Percentiles rank a stretch among this genome's conserved stretches.
These are phyloP conservation scores for Oxyteleia sp. DNA, from an alignment of 2,888 invertebrate species.

Conservation along the genomic window DNA sequence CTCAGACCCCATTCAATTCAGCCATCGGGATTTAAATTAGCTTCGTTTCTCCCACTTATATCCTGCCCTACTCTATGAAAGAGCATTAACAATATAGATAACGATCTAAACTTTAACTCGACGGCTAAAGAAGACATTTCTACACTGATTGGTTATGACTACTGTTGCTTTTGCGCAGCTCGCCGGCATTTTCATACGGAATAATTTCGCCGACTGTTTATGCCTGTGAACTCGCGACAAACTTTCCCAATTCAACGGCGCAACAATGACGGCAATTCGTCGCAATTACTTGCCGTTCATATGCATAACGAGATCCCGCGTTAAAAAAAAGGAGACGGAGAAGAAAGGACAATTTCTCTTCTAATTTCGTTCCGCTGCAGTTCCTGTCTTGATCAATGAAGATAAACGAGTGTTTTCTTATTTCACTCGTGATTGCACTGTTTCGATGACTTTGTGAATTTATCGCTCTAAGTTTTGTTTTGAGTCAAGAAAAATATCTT, in stretches of 20 bases:
- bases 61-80: slow-evolving; percentile 59
- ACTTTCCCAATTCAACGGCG: slow-evolving; percentile 40
- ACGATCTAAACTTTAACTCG: slow-evolving; percentile 71
- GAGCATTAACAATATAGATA: slow-evolving; percentile 72
- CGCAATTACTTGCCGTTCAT: slow-evolving; percentile 62
- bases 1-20: slow-evolving; percentile 59
- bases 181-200: slow-evolving; percentile 58
- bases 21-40: slow-evolving; percentile 72
- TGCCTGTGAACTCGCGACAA: slow-evolving; percentile 33
- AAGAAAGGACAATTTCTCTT: slow-evolving; percentile 4
- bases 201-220: slow-evolving; percentile 60
- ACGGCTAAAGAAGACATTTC: slow-evolving; percentile 67
- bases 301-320: slow-evolving; percentile 36
- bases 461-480: too few species aligned
- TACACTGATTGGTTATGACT: slow-evolving; percentile 71
- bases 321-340: not conserved
- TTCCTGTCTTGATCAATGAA: slow-evolving; percentile 14
- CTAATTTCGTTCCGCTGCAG: not conserved
- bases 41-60: slow-evolving; percentile 65
- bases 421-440: not conserved
- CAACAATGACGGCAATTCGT: slow-evolving; percentile 55
- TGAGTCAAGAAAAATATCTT: too few species aligned
- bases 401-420: not conserved
- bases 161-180: slow-evolving; percentile 29
- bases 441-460: slow-evolving; percentile 1